Base-by-base conservation (phyloP, 2,113 vertebrate species). In the Andinoacara biseriatus region DNA sequence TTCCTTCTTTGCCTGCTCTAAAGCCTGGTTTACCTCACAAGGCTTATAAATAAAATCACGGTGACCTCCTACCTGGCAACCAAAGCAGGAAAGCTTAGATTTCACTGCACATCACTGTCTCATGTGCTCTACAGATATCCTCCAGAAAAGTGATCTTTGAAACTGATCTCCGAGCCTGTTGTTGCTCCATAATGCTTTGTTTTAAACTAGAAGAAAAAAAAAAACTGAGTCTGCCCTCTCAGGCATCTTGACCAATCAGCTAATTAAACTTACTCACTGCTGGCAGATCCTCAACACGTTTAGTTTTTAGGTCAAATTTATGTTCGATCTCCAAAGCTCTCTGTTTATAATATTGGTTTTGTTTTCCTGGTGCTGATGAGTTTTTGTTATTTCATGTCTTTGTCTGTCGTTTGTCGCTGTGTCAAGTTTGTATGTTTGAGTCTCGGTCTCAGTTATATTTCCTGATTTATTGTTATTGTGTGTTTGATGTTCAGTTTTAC, bases 221-320 rank as follows among this genome's bases (percentile, higher is more conserved):
- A 69, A 15, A 52, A 13, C 43, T 29, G 43, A 0, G 24, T 17
- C 15, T 1, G 0, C 43, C 49, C 65, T 69, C 65, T 29, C 24
- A 49, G 43, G 3, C 29, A 4, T 69, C 65, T 72, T 72, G 43
- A 49, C 43, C 43, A 31, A 24, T 52, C 65, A 29, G 15, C 24
- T 29, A 69, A 52, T 69, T 69, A 69, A 43, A 24, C 0, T 52
- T 3, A 52, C 5, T 54, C 49, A 20, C 17, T 18, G 5, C 5
- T 6, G 49, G 43, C 43, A 49, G 14, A 31, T 52, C 65, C 49
- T 69, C 24, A 7, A 3, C 24, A 52, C 6, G 13, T 72, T 72
- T 13, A 2, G 33, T 35, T 35, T 35, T 35, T 7, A 35, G 33
- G 5, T 35, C 33, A 35, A 35, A 35, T 35, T 35, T 35, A 7